Conservation (phyloP, 1,140 invertebrate genomes). For the Cyclargus thomasi region DNA sequence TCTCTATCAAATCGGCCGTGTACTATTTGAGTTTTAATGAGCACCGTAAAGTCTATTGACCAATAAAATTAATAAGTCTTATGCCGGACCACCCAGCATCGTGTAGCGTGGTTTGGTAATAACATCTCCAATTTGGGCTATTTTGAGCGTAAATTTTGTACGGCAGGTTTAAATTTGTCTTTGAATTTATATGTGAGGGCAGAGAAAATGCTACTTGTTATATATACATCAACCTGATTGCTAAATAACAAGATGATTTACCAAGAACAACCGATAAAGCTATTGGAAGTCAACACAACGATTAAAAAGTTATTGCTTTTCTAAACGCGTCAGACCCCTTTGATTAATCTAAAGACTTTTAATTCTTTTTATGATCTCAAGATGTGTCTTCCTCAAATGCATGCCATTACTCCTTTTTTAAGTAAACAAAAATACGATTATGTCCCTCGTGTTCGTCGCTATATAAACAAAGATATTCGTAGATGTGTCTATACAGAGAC, state of each 20-base stretch:
- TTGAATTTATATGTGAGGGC: neutral
- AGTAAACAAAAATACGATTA: constrained; percentile 4
- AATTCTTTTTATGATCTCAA: constrained; percentile 3
- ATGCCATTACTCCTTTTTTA: neutral
- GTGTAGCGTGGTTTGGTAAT: neutral
- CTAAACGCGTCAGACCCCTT: neutral
- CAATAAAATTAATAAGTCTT: neutral
- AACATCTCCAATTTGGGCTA: neutral
- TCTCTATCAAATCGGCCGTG: neutral
- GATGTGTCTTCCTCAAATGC: neutral
- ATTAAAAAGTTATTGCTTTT: too few species aligned
- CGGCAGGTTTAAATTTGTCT: neutral
- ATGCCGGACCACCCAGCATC: neutral
- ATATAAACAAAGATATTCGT: constrained; percentile 61
- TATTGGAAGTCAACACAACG: too few species aligned
- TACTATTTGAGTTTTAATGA: constrained; percentile 1
- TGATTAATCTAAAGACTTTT: neutral
- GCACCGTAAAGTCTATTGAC: neutral
- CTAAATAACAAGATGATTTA: too few species aligned
- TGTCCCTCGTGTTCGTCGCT: constrained; percentile 28
- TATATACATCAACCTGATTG: too few species aligned
- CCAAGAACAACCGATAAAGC: too few species aligned
- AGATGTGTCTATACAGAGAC: constrained; percentile 56
- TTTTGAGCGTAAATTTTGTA: neutral
- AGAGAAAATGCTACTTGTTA: too few species aligned